Conservation (phyloP, 2,888 invertebrate genomes). For the Archips xylosteana region DNA sequence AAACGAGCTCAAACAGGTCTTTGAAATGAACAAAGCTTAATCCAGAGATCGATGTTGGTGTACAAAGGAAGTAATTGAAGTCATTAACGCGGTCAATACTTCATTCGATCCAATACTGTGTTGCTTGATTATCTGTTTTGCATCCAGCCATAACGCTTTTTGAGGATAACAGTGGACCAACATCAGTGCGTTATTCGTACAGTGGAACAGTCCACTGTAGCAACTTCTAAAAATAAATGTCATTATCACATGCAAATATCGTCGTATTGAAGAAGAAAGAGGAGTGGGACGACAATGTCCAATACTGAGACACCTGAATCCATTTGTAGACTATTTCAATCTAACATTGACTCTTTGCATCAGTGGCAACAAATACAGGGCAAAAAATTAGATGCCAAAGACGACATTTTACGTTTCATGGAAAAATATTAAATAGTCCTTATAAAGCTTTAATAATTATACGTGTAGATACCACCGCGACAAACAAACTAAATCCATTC, state of each 20-base stretch:
- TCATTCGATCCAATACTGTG: neutral
- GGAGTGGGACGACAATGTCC: no score
- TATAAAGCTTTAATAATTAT: no score
- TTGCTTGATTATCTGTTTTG: constrained; percentile 11
- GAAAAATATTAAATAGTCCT: no score
- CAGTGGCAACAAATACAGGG: no score
- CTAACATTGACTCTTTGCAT: no score
- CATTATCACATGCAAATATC: neutral
- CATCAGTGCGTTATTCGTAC: neutral
- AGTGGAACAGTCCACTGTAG: neutral
- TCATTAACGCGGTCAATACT: constrained; percentile 13
- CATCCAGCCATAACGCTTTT: neutral
- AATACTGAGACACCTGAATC: no score
- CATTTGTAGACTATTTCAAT: no score
- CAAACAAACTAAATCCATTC: no score
- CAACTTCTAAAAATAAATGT: neutral
- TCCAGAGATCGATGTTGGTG: constrained; percentile 6
- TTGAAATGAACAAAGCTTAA: constrained; percentile 18
- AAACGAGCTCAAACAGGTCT: constrained; percentile 7
- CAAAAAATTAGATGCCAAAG: no score
- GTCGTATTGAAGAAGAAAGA: no score
- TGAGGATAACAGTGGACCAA: neutral
- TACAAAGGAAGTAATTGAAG: neutral
- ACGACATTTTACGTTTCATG: no score
- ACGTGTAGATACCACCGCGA: no score